phyloP scores from a whole-genome alignment of 2,113 vertebrate genomes.

The Glaucomys volans region DNA sequence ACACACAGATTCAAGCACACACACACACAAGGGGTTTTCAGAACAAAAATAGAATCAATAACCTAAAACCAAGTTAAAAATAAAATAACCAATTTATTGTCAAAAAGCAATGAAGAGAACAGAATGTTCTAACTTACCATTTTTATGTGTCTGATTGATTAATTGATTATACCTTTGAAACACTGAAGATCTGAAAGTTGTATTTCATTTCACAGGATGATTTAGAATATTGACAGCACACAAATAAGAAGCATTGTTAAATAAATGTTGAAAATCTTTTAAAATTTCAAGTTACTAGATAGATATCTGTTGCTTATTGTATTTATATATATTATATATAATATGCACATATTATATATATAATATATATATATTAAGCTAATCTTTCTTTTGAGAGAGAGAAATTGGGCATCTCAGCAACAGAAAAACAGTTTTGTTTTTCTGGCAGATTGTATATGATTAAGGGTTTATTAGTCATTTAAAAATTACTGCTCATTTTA shows the following conservation, averaged over 20 bases:
- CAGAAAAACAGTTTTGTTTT: not conserved
- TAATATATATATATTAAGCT: not conserved
- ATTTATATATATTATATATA: too few relatives aligned
- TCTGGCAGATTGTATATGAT: not conserved
- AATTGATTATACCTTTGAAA: constrained; percentile 57
- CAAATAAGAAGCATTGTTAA: not conserved
- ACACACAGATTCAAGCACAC: not conserved
- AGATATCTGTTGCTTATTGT: not conserved
- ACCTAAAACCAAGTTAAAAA: constrained; percentile 35
- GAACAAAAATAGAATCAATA: not conserved
- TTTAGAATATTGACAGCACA: constrained; percentile 41
- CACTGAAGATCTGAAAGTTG: constrained; percentile 26
- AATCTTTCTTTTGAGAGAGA: not conserved
- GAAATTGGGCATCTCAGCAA: not conserved
- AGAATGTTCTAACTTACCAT: not conserved
- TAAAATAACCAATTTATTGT: constrained; percentile 22
- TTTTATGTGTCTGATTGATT: constrained; percentile 20
- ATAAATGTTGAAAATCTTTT: not conserved
- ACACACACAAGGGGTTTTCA: not conserved
- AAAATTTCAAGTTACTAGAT: not conserved
- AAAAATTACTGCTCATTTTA: not conserved
- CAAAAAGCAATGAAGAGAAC: not conserved
- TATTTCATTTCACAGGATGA: constrained; percentile 26
- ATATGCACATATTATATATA: too few relatives aligned
- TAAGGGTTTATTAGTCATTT: not conserved